phyloP scores from a whole-genome alignment of 2,113 vertebrate species.

The Gallinago jamesoni region DNA sequence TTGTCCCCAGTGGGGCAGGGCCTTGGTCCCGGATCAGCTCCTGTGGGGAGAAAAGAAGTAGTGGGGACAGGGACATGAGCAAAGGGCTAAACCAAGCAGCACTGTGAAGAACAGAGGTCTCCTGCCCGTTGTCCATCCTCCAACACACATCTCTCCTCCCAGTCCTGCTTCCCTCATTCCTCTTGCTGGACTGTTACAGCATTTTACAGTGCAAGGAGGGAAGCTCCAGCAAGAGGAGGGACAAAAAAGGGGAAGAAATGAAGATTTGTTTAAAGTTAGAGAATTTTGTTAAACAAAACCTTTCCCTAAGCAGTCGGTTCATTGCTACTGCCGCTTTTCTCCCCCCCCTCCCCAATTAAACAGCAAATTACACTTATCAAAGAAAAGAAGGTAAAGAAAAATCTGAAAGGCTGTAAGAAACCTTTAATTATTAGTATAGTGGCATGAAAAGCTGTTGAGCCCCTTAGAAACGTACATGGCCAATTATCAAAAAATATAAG shows the following conservation, averaged over 20 bases:
- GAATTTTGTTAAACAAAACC: slow-evolving; percentile 26
- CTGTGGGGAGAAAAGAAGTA: rapidly evolving
- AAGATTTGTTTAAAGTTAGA: not conserved
- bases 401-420: slow-evolving; percentile 56
- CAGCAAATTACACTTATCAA: slow-evolving; percentile 71
- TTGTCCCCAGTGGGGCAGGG: rapidly evolving
- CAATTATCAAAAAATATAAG: slow-evolving; percentile 74
- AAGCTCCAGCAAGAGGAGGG: not conserved
- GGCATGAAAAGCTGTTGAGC: slow-evolving; percentile 73
- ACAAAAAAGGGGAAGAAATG: not conserved
- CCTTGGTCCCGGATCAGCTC: not conserved
- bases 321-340: not conserved
- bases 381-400: slow-evolving; percentile 61
- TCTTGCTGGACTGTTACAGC: not conserved
- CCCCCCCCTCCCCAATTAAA: slow-evolving; percentile 41
- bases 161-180: not conserved
- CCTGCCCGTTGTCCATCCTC: not conserved
- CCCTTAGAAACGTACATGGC: slow-evolving; percentile 72
- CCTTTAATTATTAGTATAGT: slow-evolving; percentile 69
- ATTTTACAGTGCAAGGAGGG: not conserved
- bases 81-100: not conserved
- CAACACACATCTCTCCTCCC: not conserved
- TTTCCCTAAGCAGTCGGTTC: not conserved
- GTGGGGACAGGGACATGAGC: not conserved
- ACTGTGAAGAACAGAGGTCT: rapidly evolving